These are phyloP conservation scores for Eulimnadia texana DNA, from an alignment of 1,140 invertebrate genomes.

Conservation along the genomic window DNA sequence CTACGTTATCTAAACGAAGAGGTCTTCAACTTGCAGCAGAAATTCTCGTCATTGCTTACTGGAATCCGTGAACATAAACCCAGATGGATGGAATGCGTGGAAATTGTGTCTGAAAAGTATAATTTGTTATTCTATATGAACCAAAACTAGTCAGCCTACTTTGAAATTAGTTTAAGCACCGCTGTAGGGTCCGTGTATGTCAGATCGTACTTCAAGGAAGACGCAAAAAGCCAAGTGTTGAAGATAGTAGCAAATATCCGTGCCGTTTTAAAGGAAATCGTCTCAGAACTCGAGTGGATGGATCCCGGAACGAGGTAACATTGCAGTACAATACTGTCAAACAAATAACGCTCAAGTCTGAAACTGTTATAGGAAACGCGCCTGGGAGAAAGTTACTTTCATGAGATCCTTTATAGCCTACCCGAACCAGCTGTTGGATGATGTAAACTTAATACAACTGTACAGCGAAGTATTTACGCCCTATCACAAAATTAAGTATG, in stretches of 20 bases:
- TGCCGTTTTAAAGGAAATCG: slow-evolving; percentile 52
- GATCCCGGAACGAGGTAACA: slow-evolving; percentile 59
- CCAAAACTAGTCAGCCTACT: too few species aligned
- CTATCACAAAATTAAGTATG: too few species aligned
- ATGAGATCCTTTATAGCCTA: slow-evolving; percentile 69
- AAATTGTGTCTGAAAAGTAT: slow-evolving; percentile 52
- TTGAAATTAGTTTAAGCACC: slow-evolving; percentile 53
- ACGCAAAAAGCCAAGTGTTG: slow-evolving; percentile 49
- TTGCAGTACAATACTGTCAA: too few species aligned
- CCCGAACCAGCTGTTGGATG: slow-evolving; percentile 60
- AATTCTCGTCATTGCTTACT: slow-evolving; percentile 53
- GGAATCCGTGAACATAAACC: slow-evolving; percentile 57
- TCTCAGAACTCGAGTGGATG: slow-evolving; percentile 65
- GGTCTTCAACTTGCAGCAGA: slow-evolving; percentile 50
- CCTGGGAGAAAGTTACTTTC: slow-evolving; percentile 51
- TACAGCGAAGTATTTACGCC: too few species aligned
- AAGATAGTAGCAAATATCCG: slow-evolving; percentile 68
- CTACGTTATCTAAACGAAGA: slow-evolving; percentile 58
- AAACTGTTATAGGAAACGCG: slow-evolving; percentile 33
- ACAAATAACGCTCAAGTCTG: too few species aligned
- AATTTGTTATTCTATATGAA: too few species aligned
- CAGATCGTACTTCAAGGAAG: slow-evolving; percentile 54
- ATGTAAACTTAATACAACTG: too few species aligned
- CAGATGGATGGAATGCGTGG: slow-evolving; percentile 73
- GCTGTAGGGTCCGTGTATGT: slow-evolving; percentile 61